Conservation (phyloP, 2,113 vertebrate genomes). For the Etia nguti region DNA sequence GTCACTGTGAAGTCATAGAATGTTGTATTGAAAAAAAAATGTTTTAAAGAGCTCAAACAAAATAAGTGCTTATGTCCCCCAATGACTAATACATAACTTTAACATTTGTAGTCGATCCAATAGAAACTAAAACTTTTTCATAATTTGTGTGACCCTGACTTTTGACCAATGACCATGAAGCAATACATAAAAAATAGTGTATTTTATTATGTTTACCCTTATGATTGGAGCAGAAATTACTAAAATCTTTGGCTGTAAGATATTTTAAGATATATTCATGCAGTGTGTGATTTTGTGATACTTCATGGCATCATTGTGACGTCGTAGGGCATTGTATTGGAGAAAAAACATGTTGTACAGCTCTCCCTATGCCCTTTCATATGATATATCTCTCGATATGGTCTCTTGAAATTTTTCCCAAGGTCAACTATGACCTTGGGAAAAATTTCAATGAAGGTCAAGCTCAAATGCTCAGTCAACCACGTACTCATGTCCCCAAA, state of each 20-base stretch:
- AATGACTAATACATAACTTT: not conserved
- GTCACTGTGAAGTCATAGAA: not conserved
- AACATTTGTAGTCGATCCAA: not conserved
- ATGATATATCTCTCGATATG: not conserved
- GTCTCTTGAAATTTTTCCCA: not conserved
- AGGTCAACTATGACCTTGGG: not conserved
- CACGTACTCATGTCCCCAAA: no score
- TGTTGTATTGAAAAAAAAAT: not conserved
- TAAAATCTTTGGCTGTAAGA: not conserved
- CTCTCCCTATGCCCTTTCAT: not conserved
- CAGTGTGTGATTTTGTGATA: not conserved
- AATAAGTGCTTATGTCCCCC: not conserved
- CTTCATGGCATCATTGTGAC: not conserved
- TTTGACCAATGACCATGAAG: not conserved
- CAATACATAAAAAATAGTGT: not conserved
- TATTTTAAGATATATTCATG: not conserved
- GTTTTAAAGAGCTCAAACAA: not conserved
- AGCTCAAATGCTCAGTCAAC: no score
- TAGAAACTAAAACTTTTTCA: not conserved
- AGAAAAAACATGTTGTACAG: not conserved
- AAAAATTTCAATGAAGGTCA: no score
- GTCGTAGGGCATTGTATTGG: not conserved
- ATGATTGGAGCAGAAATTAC: not conserved
- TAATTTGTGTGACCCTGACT: not conserved
- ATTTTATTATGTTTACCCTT: not conserved